Percentiles rank a stretch among this genome's conserved stretches.
phyloP scores from a whole-genome alignment of 2,113 vertebrate genomes.

The Brevimyrus niger region DNA sequence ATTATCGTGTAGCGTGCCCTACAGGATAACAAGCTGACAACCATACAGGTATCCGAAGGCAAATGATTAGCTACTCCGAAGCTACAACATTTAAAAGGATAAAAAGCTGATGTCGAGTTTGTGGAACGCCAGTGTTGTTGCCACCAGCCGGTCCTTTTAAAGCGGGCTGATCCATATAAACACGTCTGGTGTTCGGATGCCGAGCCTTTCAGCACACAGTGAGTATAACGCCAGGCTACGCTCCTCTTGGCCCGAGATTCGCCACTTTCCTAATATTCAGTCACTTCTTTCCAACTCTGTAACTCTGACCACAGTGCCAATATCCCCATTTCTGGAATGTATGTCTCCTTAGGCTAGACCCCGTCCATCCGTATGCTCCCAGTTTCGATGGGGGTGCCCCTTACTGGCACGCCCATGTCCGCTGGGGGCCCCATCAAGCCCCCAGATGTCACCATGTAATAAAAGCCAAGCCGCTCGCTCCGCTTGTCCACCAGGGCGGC shows the following conservation, averaged over 20 bases:
- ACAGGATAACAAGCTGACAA: neutral
- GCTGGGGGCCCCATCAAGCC: neutral
- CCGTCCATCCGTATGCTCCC: neutral
- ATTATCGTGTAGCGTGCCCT: too few relatives aligned
- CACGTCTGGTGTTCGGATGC: neutral
- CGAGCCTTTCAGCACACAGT: neutral
- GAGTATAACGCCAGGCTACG: neutral
- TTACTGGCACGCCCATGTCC: neutral
- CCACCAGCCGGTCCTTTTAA: neutral
- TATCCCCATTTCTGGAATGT: neutral
- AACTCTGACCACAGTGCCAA: neutral
- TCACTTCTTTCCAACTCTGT: neutral
- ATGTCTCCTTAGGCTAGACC: neutral
- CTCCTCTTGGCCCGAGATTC: neutral
- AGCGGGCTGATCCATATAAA: neutral
- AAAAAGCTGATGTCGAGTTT: neutral
- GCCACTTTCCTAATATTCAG: neutral
- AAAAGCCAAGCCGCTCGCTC: neutral
- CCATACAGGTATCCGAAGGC: neutral
- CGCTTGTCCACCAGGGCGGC: neutral
- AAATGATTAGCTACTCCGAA: neutral
- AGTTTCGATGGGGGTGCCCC: neutral
- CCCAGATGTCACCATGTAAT: neutral
- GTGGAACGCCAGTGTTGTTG: neutral
- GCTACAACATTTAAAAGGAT: neutral